Evolutionary conservation across 2,113 vertebrate genomes (phyloP), one percentile per base, ranked within the genome.

Genomic region (Phyllostomus hastatus): DNA sequence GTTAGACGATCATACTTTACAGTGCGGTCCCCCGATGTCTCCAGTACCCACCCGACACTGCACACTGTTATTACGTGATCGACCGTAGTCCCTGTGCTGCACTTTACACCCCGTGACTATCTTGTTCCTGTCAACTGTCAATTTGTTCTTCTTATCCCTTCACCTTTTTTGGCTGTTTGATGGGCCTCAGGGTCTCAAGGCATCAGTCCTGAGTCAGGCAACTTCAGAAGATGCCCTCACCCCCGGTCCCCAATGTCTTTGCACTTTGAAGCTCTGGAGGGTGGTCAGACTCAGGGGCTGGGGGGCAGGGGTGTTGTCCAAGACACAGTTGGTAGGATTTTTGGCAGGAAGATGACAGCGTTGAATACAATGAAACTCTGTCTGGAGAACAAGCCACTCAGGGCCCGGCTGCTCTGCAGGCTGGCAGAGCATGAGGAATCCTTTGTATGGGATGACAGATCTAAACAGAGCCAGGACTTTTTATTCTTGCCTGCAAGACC

Each of bases 351-450:
- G 86, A 80, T 85, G 35, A n/a, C 46, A 35, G 38, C 12, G 41
- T 38, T 11, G 59, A 64, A 50, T 24, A 97, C 93, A 93, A 78
- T 33, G 70, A 35, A 85, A 33, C 59, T 48, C 94, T 96, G 91
- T 94, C 88, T 35, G 38, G 41, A 69, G 80, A 82, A 46, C 31
- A 11, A 64, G 67, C 10, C 66, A 54, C 46, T 38, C 35, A 1
- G 57, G 85, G 35, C 54, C 4, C 0, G 11, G 61, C 67, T 67
- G 66, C 48, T 38, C 90, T 57, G 26, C 33, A 14, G n/a, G 19
- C 66, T 48, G 82, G 82, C 48, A 10, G 54, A 19, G n/a, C 31
- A 24, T 9, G 54, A 41, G 67, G 86, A 80, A 72, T 33, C 22
- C 82, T 22, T n/a, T 41, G 22, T 46, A 17, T 4, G n/a, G 16